Conservation (phyloP, 1,140 invertebrate species). For the Drosophila quadrilineata region DNA sequence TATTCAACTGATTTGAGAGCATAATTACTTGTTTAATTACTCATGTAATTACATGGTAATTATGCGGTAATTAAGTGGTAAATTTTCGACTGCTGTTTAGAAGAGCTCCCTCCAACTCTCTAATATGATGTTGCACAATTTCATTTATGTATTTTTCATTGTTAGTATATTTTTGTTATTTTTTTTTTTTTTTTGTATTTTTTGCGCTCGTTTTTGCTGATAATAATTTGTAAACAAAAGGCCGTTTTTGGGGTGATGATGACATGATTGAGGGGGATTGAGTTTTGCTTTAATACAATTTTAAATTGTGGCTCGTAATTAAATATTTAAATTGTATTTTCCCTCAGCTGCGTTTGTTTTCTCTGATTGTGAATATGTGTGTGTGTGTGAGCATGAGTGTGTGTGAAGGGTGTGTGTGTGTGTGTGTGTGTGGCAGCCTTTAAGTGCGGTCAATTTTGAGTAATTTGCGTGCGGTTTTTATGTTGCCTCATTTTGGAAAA, state of each 20-base stretch:
- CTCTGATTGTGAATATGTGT: too few species aligned
- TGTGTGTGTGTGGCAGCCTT: constrained; percentile 31
- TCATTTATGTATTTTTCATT: too few species aligned
- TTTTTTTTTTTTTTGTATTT: neutral
- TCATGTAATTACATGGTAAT: neutral
- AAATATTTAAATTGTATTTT: constrained; percentile 73
- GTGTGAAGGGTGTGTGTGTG: constrained; percentile 1
- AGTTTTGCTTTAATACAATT: constrained; percentile 41
- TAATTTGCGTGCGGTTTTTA: constrained; percentile 67
- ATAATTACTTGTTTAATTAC: neutral
- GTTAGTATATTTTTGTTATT: constrained; percentile 1
- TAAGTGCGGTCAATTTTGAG: constrained; percentile 70
- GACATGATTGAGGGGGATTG: constrained; percentile 39
- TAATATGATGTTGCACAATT: too few species aligned
- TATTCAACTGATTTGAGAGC: neutral
- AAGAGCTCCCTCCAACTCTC: neutral
- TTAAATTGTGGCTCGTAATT: constrained; percentile 60
- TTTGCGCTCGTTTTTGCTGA: neutral
- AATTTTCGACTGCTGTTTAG: too few species aligned
- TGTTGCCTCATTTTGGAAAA: constrained; percentile 51
- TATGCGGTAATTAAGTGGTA: neutral
- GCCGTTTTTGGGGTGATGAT: constrained; percentile 7
- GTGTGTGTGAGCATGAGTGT: neutral
- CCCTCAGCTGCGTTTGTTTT: neutral
- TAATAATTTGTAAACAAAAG: constrained; percentile 3